Conservation (phyloP, 1,140 invertebrate genomes). For the Polypedilum pembai region DNA sequence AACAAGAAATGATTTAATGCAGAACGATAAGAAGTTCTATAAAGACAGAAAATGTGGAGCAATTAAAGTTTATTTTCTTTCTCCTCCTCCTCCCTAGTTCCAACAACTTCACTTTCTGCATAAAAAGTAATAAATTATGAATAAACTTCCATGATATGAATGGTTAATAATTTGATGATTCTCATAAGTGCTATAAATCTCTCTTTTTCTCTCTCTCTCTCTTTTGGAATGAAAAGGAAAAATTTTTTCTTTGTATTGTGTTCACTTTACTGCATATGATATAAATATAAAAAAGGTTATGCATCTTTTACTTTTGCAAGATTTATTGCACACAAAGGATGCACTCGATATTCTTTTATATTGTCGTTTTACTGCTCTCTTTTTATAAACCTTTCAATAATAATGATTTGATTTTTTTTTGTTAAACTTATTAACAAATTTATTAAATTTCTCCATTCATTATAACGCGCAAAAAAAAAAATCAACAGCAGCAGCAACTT, state of each 20-base stretch:
- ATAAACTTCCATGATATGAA: slow-evolving; percentile 15
- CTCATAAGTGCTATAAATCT: slow-evolving; percentile 13
- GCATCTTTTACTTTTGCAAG: background rate
- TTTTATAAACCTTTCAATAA: too few species aligned
- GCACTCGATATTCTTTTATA: slow-evolving; percentile 20
- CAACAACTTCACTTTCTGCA: background rate
- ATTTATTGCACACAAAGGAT: slow-evolving; percentile 9
- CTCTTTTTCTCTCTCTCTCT: background rate
- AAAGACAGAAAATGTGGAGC: background rate
- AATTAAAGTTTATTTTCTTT: slow-evolving; percentile 10
- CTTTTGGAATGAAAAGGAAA: background rate
- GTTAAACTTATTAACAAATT: too few species aligned
- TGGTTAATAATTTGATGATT: slow-evolving; percentile 19
- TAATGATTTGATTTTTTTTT: too few species aligned
- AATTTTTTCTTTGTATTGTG: background rate
- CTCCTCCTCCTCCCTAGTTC: too few species aligned
- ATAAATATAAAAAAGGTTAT: background rate
- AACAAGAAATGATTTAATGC: background rate
- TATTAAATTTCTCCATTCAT: too few species aligned
- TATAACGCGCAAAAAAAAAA: too few species aligned
- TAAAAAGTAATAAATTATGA: slow-evolving; percentile 14
- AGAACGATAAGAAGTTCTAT: background rate
- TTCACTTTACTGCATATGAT: background rate
- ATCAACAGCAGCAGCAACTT: too few species aligned
- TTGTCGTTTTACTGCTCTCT: background rate